These are phyloP conservation scores for Drosophila fungiperda DNA, from an alignment of 2,888 invertebrate species.

Conservation along the genomic window DNA sequence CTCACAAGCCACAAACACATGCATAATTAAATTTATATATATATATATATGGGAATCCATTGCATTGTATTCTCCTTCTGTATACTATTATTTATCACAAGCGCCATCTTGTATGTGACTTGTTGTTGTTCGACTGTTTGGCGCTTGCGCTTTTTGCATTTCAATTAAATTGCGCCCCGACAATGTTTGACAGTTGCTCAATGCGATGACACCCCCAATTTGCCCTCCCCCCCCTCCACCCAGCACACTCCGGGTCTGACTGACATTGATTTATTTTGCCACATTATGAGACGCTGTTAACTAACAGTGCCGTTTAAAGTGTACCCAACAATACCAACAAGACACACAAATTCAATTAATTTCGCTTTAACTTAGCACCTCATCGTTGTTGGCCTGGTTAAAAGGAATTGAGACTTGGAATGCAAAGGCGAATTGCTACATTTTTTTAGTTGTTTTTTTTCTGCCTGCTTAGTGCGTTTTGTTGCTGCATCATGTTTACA, in stretches of 20 bases:
- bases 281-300: conserved; percentile 46
- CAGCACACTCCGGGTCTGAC: not conserved
- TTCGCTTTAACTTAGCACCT: conserved; percentile 46
- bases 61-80: conserved; percentile 56
- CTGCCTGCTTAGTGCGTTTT: conserved; percentile 65
- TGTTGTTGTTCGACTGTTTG: conserved; percentile 60
- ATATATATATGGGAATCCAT: conserved; percentile 14
- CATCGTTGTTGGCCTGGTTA: conserved; percentile 25
- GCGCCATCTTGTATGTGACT: conserved; percentile 70
- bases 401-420: conserved; percentile 32
- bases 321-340: conserved; percentile 10
- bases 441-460: conserved; percentile 9
- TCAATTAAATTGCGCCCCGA: conserved; percentile 78
- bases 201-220: conserved; percentile 41
- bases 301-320: conserved; percentile 37
- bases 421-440: conserved; percentile 51
- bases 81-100: conserved; percentile 65
- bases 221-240: not conserved
- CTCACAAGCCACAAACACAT: conserved; percentile 28
- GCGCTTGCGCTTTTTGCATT: conserved; percentile 82
- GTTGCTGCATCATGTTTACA: conserved; percentile 84
- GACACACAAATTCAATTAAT: conserved; percentile 18
- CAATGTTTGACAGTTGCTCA: conserved; percentile 81
- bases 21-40: not conserved
- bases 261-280: conserved; percentile 71